phyloP scores from a whole-genome alignment of 2,888 invertebrate genomes.

The Apoda limacodes region DNA sequence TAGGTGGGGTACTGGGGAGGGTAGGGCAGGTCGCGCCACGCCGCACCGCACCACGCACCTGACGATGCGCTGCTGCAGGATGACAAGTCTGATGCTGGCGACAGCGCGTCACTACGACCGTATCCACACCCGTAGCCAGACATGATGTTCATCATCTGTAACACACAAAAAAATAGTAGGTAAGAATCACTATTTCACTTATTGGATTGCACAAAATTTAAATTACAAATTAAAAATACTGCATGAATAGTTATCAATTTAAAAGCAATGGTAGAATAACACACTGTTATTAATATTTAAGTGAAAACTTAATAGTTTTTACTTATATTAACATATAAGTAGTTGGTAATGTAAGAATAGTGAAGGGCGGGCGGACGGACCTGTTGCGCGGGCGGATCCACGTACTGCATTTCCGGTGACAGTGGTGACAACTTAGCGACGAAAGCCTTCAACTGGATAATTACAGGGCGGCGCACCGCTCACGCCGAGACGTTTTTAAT shows the following conservation, averaged over 20 bases:
- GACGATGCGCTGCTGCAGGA: slow-evolving; percentile 59
- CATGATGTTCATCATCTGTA: slow-evolving; percentile 63
- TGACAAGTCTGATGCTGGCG: slow-evolving; percentile 53
- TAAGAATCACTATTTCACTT: too few species aligned
- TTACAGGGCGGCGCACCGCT: slow-evolving; percentile 69
- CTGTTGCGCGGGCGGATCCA: slow-evolving; percentile 66
- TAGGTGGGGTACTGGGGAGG: slow-evolving; percentile 62
- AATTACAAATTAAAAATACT: too few species aligned
- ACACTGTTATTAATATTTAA: too few species aligned
- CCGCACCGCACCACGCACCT: slow-evolving; percentile 43
- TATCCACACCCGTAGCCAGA: slow-evolving; percentile 52
- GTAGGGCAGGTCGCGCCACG: slow-evolving; percentile 53
- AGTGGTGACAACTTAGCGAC: slow-evolving; percentile 56
- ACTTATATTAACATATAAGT: too few species aligned
- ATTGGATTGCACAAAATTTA: too few species aligned
- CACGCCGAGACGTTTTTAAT: slow-evolving; percentile 72
- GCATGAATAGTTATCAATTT: too few species aligned
- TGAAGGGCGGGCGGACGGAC: slow-evolving; percentile 56
- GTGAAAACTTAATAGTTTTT: too few species aligned
- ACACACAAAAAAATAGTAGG: too few species aligned
- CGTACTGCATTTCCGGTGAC: slow-evolving; percentile 64
- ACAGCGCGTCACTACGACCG: slow-evolving; percentile 63
- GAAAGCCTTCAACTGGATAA: slow-evolving; percentile 62
- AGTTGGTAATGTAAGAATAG: too few species aligned
- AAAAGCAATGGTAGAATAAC: too few species aligned